Base-by-base conservation (phyloP, 1,140 invertebrate species). In the Caenorhabditis brenneri region DNA sequence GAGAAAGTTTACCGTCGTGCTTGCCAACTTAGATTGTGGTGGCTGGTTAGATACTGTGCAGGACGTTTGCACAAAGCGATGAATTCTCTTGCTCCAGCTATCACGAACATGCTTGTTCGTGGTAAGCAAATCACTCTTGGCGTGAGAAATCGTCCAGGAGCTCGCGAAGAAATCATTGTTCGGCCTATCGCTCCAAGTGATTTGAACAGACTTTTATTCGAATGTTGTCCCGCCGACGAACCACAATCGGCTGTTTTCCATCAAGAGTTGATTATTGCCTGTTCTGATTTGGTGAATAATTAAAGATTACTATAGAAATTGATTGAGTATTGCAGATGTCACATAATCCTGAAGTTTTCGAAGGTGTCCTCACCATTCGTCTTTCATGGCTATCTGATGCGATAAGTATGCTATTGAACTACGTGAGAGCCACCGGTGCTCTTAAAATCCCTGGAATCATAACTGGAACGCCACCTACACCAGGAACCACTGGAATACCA, bases 81-180 rank as follows among this genome's bases (percentile, higher is more conserved):
- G 3, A 97, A 99, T 91, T 97, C 95, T 87, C 96, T 99, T 82
- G 97, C 96, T 91, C 97, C 97, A 22, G 97, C 97, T 89, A 96
- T 99, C 82, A 99, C 97, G 33, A 95, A 95, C 19, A 95, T 99
- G 83, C 92, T 99, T 31, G 97, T 99, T 24, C 95, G 96, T 92
- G 97, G 97, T 85, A 99, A 98, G 92, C 96, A 98, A 93, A 93
- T 99, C 42, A 96, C 96, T 6, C 95, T 99, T 6, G 97, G 97
- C 51, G 95, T 97, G 29, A 95, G 96, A 89, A 74, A 74, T 42
- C 65, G 65, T 7, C 65, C 65, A 0, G 95, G 95, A 0, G 33
- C 94, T 95, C 86, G 95, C 88, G 96, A 98, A 92, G 96, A 95
- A 0, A 95, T 97, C 0, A 96, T 99, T 89, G 96, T 97, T 90